These are phyloP conservation scores for Apocheima hispidaria DNA, from an alignment of 2,888 invertebrate species.

Conservation along the genomic window DNA sequence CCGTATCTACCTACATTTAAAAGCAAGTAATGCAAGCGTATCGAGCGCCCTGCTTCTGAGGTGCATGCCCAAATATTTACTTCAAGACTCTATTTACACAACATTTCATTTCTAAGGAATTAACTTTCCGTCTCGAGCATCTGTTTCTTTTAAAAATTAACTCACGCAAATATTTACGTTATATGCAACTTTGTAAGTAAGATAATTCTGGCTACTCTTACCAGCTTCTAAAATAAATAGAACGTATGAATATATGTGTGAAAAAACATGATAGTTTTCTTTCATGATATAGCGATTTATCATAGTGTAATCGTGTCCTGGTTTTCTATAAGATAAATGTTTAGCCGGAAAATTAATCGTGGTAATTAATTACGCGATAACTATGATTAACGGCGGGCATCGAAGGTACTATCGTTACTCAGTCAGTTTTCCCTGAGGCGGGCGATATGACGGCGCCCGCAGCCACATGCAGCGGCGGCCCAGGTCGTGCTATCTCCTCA, in stretches of 20 bases:
- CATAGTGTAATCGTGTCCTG: constrained; percentile 8
- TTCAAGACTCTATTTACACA: constrained; percentile 66
- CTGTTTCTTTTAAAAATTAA: constrained; percentile 50
- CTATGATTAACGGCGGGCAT: constrained; percentile 49
- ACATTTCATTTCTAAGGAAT: constrained; percentile 69
- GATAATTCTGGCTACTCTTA: constrained; percentile 25
- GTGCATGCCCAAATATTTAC: constrained; percentile 67
- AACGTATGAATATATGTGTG: constrained; percentile 3
- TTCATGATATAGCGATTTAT: constrained; percentile 7
- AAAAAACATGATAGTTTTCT: constrained; percentile 12
- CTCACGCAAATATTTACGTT: constrained; percentile 42
- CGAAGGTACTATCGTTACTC: constrained; percentile 57
- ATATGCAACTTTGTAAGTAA: constrained; percentile 30
- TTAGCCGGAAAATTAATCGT: constrained; percentile 13
- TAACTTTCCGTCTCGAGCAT: constrained; percentile 60
- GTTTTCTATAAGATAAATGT: constrained; percentile 17
- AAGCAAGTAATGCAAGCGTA: constrained; percentile 69
- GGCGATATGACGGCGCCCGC: constrained; percentile 46
- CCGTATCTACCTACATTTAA: constrained; percentile 53
- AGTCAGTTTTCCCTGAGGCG: constrained; percentile 50
- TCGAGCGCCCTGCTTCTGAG: constrained; percentile 57
- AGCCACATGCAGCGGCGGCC: constrained; percentile 46
- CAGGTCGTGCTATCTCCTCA: constrained; percentile 58
- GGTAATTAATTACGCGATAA: constrained; percentile 41
- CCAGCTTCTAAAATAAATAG: constrained; percentile 10